Percentiles rank a stretch among this genome's conserved stretches.
Evolutionary conservation across 2,888 invertebrate species (phyloP).

Genomic region (Diabrotica balteata): DNA sequence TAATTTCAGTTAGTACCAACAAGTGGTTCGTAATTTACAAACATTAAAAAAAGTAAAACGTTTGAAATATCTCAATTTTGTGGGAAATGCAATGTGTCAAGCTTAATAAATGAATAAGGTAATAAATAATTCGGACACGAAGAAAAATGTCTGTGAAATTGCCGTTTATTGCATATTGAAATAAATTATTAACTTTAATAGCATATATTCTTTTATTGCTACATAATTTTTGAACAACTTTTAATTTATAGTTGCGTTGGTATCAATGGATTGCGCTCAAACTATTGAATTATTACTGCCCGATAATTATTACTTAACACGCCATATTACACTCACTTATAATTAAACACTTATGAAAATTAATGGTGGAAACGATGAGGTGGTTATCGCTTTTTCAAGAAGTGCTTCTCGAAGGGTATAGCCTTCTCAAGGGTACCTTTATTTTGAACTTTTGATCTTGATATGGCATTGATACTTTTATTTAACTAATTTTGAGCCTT

Average conservation of each 20-base stretch:
- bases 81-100: slow-evolving; percentile 17
- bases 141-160: slow-evolving; percentile 24
- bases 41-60: not conserved
- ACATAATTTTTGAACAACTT: slow-evolving; percentile 37
- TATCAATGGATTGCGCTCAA: slow-evolving; percentile 33
- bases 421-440: too few species aligned
- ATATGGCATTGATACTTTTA: too few species aligned
- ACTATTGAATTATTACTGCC: slow-evolving; percentile 38
- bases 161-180: slow-evolving; percentile 9
- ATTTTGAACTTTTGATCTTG: too few species aligned
- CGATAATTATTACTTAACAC: slow-evolving; percentile 44
- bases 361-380: slow-evolving; percentile 26
- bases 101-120: slow-evolving; percentile 15
- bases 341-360: slow-evolving; percentile 42
- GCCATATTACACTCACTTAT: slow-evolving; percentile 40
- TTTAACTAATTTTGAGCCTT: too few species aligned
- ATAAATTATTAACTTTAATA: slow-evolving; percentile 35
- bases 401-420: too few species aligned
- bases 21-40: slow-evolving; percentile 1
- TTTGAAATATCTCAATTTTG: slow-evolving; percentile 17
- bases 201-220: slow-evolving; percentile 29
- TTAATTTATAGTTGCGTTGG: slow-evolving; percentile 31
- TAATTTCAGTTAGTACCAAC: not conserved
- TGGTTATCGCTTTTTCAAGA: slow-evolving; percentile 20
- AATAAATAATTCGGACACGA: slow-evolving; percentile 4